These are phyloP conservation scores for Sebastolobus altivelis DNA, from an alignment of 2,797 vertebrate species.

Conservation along the genomic window DNA sequence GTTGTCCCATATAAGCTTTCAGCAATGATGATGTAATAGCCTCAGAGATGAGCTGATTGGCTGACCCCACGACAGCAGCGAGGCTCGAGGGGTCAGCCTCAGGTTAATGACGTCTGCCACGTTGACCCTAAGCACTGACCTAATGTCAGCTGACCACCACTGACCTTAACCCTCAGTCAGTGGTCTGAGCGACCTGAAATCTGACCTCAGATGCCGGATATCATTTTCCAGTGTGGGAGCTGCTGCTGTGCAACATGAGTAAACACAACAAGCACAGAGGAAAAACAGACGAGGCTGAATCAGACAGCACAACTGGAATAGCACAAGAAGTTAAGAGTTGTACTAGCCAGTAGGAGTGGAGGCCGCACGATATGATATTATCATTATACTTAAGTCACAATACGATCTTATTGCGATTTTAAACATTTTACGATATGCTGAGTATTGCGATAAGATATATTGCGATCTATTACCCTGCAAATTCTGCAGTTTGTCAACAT, in stretches of 20 bases:
- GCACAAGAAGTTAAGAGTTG: neutral
- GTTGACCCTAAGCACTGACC: slow-evolving; percentile 61
- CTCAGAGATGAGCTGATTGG: slow-evolving; percentile 49
- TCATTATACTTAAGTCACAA: too few species aligned
- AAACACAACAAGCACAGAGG: slow-evolving; percentile 11
- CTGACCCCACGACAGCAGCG: slow-evolving; percentile 68
- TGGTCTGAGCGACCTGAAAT: slow-evolving; percentile 29
- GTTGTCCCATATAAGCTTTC: slow-evolving; percentile 32
- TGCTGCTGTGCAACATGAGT: slow-evolving; percentile 15
- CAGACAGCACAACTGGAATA: neutral
- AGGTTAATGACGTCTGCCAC: slow-evolving; percentile 69
- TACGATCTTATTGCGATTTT: too few species aligned
- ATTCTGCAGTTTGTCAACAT: too few species aligned
- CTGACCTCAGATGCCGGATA: slow-evolving; percentile 51
- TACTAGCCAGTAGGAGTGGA: neutral
- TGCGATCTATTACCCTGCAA: too few species aligned
- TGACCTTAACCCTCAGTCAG: slow-evolving; percentile 50
- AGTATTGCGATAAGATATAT: too few species aligned
- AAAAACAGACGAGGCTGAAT: neutral
- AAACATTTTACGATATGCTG: too few species aligned
- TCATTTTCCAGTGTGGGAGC: slow-evolving; percentile 31
- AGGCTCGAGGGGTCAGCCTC: slow-evolving; percentile 50
- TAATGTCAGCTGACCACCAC: slow-evolving; percentile 61
- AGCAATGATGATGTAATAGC: slow-evolving; percentile 57
- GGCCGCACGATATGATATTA: accelerated